Evolutionary conservation across 30 jellyfish, hydroid and myxozoan genomes (phyloP), one percentile per base, ranked within the genome.

Genomic region (Aurelia sp.): DNA sequence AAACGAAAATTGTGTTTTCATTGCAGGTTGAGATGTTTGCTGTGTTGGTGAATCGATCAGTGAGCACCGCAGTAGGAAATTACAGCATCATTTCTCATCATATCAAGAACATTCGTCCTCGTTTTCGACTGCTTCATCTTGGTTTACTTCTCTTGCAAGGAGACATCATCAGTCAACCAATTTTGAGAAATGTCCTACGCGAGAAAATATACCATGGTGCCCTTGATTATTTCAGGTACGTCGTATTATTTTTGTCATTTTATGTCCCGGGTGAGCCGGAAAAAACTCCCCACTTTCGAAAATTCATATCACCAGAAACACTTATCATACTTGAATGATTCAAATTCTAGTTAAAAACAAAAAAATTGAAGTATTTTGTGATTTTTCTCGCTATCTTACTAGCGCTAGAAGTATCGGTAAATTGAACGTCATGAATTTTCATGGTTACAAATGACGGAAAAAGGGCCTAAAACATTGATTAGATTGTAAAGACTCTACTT

Each of bases 1-100:
- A 44, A 44, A 44, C 15, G 15, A 44, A 10, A 8, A n/a, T 19
- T 41, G 37, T 68, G 47, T 52, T 21, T 63, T 4, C 62, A 18
- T 69, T 44, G 44, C 73, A 94, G 99, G 89, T 96, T 33, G 87
- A 96, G 16, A 94, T 94, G 96, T 94, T 85, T 80, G 97, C 90
- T 4, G 87, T 83, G 12, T 61, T 94, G 81, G 91, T 94, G 13
- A 82, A 73, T 65, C 96, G 84, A 55, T 88, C 99, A 15, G 57
- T 94, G 47, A 51, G 97, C 7, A 59, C 88, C 37, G 74, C 81
- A 5, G 90, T 94, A 48, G 99, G 99, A 78, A 78, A 53, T 30
- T 27, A 78, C 55, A 94, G 97, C 79, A 65, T 75, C 66, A 78
- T 94, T 18, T 63, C 87, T 23, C 99, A 94, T 72, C 86, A 83